A percentile compares a stretch with the other conserved stretches of the same genome.
Evolutionary conservation across 1,140 invertebrate species (phyloP).

Genomic region (Sesamia nonagrioides): DNA sequence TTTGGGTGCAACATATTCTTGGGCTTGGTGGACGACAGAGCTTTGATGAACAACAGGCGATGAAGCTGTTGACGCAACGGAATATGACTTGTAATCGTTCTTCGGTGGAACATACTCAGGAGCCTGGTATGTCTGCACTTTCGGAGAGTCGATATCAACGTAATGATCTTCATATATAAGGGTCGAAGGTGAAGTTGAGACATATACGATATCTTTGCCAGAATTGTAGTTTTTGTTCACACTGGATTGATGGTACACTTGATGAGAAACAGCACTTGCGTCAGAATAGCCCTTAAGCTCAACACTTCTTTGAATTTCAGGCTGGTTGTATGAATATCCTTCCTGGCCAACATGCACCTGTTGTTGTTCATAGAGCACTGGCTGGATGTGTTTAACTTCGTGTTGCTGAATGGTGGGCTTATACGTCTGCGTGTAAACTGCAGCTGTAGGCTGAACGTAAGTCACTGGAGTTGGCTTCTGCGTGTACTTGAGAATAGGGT

Average conservation of each 20-base stretch:
- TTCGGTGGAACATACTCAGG: slow-evolving; percentile 80
- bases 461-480: slow-evolving; percentile 72
- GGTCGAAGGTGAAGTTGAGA: slow-evolving; percentile 79
- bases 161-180: slow-evolving; percentile 81
- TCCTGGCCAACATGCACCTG: slow-evolving; percentile 62
- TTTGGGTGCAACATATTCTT: slow-evolving; percentile 52
- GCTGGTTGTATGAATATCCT: slow-evolving; percentile 74
- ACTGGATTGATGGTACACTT: slow-evolving; percentile 73
- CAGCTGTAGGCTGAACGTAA: slow-evolving; percentile 72
- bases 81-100: slow-evolving; percentile 66
- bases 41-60: slow-evolving; percentile 65
- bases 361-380: slow-evolving; percentile 64
- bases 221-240: slow-evolving; percentile 57
- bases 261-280: slow-evolving; percentile 78
- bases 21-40: slow-evolving; percentile 54
- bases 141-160: slow-evolving; percentile 67
- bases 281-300: slow-evolving; percentile 76
- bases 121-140: slow-evolving; percentile 67
- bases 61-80: slow-evolving; percentile 66
- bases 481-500: slow-evolving; percentile 78
- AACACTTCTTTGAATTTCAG: slow-evolving; percentile 74
- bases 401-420: slow-evolving; percentile 66
- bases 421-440: slow-evolving; percentile 74
- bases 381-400: slow-evolving; percentile 65
- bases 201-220: slow-evolving; percentile 71